Evolutionary conservation across 1,140 invertebrate genomes (phyloP), one percentile per base, ranked within the genome.

Genomic region (silkworm (Bombyx mori)): DNA sequence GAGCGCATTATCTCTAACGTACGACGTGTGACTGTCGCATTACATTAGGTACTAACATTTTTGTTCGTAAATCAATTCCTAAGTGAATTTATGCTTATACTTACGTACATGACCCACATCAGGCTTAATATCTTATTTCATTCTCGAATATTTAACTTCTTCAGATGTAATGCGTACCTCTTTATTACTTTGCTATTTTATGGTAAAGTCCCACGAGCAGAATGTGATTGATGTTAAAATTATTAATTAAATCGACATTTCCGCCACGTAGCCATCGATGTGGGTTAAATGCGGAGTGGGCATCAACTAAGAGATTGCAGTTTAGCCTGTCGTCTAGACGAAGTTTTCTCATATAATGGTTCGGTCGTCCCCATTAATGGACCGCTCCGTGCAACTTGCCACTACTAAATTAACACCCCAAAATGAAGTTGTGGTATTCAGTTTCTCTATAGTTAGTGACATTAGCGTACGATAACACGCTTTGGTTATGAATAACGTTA

Each of bases 261-360:
- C 26, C 4, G 26, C 26, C 26, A 35, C 26, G 4, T 3, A 5
- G 26, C 26, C 26, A 35, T 35, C 26, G 2, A 3, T 35, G 26
- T 35, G 26, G 26, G 26, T 35, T 35, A 35, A 35, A 35, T 35
- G 26, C 26, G 26, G 26, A 35, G 52, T 50, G 12, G 35, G 10
- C 58, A 66, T 64, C 18, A 54, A 58, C 66, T 52, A 61, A 69
- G 68, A 69, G 69, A 71, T 71, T 66, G 42, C 26, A 26, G 47
- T 54, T 52, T 61, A 62, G 58, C 64, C 61, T 69, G 58, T 62
- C 65, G 60, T 65, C 64, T 62, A 60, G 61, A 44, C 54, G 42
- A 68, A 71, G 69, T 71, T 71, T 66, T 68, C 69, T 66, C 62
- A 71, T 71, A 68, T 71, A 68, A 68, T 63, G 64, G 66, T 44